Evolutionary conservation across 2,113 vertebrate genomes (phyloP), one percentile per base, ranked within the genome.

Genomic region (Python bivittatus): DNA sequence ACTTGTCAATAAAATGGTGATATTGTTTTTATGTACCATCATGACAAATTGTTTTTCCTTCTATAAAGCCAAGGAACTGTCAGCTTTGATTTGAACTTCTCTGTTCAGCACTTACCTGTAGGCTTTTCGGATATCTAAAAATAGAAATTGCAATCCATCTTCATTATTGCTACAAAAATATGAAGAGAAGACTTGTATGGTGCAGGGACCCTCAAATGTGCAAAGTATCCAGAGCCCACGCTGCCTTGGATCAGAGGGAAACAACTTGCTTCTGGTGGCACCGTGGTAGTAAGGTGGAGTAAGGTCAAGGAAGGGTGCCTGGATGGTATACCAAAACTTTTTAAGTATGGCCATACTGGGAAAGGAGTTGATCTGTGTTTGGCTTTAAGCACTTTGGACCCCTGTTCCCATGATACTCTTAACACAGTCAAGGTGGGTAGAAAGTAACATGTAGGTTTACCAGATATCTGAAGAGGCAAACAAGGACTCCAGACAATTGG

Each of bases 21-120:
- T 6, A 17, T 33, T 91, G 79, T 61, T 91, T 85, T 60, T 61
- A 91, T 91, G 61, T 86, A 48, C 79, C 83, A 91, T 91, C 90
- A 91, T 86, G 83, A 60, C 90, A 91, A 91, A 85, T 91, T 86
- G 90, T 86, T 61, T 44, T 52, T 29, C 83, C 42, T 27, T 22
- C 83, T 42, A 60, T 85, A 91, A 85, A 85, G 56, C 57, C 60
- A 91, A 85, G 54, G 42, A 44, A 58, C 83, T 58, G 79, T 85
- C 90, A 61, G 13, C 57, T 61, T 61, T 52, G 38, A 60, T 61
- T 61, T 52, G 83, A 52, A 33, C 42, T 20, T 60, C 83, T 86
- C 90, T 91, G 12, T 85, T 61, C 83, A 61, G 17, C 90, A 61
- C 57, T 86, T 52, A 61, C 57, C 90, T 33, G 83, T 3, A 86